Evolutionary conservation across 2,888 invertebrate species (phyloP), one percentile per base, ranked within the genome.

Genomic region (Latheticus oryzae): DNA sequence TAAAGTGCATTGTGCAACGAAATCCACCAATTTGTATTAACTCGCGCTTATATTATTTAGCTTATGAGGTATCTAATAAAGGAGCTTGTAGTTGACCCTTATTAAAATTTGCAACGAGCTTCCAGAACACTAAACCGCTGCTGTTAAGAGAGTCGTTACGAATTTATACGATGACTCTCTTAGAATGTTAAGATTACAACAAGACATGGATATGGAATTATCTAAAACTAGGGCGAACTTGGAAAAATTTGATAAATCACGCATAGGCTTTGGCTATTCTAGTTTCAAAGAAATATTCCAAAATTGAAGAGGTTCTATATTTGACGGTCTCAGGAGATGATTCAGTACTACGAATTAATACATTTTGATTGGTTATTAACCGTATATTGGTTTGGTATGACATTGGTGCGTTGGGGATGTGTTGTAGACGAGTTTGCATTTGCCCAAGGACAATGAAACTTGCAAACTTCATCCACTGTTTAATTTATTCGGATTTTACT

Each of bases 341-440:
- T 28, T 19, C 26, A 38, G 21, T 30, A 58, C 43, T 57, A 52
- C 21, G 57, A 54, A 58, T 58, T 61, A 58, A 58, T 58, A 58
- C 55, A 61, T 61, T 61, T 61, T 61, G 61, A 61, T 61, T 61
- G 61, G 61, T 58, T 61, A 61, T 61, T 61, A 58, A 61, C 47
- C 43, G 58, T 13, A 58, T 61, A 61, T 61, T 58, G 58, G 61
- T 54, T 54, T 45, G 37, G 12, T 54, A 58, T 58, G 51, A 61
- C 61, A 37, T 61, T 15, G 52, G 61, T 54, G 61, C 19, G 55
- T 61, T 61, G 61, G 61, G 61, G 35, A 24, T 17, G 17, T 15
- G 37, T 15, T 26, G 5, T 16, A 12, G 13, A 38, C 28, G 28
- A 24, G 42, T 37, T 37, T 42, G 23, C 40, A 24, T n/a, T n/a